phyloP scores from a whole-genome alignment of 92 coral and sea anemone genomes.

The Zoanthus gigantus region DNA sequence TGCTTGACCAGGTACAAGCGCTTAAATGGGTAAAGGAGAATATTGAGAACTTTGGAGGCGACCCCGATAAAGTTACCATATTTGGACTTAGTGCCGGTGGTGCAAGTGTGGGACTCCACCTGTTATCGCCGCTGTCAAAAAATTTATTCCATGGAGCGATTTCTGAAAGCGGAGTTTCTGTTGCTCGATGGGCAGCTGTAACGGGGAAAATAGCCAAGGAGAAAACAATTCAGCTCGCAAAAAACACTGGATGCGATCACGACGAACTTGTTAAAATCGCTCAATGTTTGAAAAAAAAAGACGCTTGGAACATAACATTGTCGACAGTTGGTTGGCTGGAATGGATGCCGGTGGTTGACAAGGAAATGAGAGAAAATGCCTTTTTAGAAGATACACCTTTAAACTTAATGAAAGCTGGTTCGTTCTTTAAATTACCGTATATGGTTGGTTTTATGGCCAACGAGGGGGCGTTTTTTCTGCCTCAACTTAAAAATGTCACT shows the following conservation, averaged over 20 bases:
- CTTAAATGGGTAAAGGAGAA: constrained; percentile 18
- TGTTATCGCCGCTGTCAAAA: constrained; percentile 16
- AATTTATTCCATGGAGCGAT: constrained; percentile 1
- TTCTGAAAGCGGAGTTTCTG: constrained; percentile 14
- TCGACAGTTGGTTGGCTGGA: too few species aligned
- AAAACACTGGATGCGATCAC: too few species aligned
- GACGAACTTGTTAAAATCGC: too few species aligned
- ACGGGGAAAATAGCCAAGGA: not conserved
- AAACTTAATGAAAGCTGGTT: too few species aligned
- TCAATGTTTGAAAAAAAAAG: not conserved
- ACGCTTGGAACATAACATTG: too few species aligned
- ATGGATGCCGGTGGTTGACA: too few species aligned
- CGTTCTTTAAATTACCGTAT: too few species aligned
- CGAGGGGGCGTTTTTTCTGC: too few species aligned
- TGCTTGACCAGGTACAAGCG: constrained; percentile 21
- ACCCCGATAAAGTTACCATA: constrained; percentile 19
- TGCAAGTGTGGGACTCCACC: constrained; percentile 24
- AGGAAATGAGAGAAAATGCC: too few species aligned
- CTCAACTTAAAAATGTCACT: too few species aligned
- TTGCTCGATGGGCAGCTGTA: not conserved
- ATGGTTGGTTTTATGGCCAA: too few species aligned
- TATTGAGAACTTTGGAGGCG: constrained; percentile 4
- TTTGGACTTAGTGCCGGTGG: constrained; percentile 40
- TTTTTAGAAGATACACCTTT: too few species aligned
- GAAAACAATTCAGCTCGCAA: not conserved